A percentile compares a stretch with the other conserved stretches of the same genome.
These are phyloP conservation scores for Thunnus albacares DNA, from an alignment of 2,797 vertebrate species.

Conservation along the genomic window DNA sequence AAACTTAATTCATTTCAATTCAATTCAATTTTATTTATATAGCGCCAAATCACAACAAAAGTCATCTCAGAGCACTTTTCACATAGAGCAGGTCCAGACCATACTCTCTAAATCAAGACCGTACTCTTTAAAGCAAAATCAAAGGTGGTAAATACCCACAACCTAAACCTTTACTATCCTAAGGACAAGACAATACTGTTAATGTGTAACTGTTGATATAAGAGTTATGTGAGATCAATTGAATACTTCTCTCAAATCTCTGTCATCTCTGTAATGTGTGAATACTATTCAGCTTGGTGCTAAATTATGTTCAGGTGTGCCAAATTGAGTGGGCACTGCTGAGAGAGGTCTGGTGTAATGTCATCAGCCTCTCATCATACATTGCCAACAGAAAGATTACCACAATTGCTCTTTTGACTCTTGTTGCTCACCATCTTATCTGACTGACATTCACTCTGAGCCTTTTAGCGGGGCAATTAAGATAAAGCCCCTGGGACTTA, in stretches of 20 bases:
- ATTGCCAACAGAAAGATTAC: conserved; percentile 58
- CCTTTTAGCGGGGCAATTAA: conserved; percentile 52
- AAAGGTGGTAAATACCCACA: neutral
- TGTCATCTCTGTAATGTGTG: conserved; percentile 29
- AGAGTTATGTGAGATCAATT: neutral
- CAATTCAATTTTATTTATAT: too few relatives aligned
- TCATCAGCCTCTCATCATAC: conserved; percentile 70
- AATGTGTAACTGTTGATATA: neutral
- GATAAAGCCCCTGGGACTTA: conserved; percentile 45
- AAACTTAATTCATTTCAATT: neutral
- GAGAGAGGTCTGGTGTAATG: conserved; percentile 64
- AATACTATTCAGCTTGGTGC: conserved; percentile 11
- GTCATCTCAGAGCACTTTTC: too few relatives aligned
- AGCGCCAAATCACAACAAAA: too few relatives aligned
- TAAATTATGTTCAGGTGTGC: conserved; percentile 71
- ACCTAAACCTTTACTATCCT: neutral
- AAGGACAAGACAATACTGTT: neutral
- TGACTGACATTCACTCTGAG: conserved; percentile 35
- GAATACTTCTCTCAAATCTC: conserved; percentile 6
- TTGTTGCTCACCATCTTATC: conserved; percentile 49
- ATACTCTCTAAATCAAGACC: too few relatives aligned
- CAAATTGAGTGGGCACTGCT: conserved; percentile 58
- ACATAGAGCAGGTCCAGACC: too few relatives aligned
- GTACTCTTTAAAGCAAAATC: neutral
- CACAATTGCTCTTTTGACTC: conserved; percentile 63